Evolutionary conservation across 2,888 invertebrate genomes (phyloP).

Genomic region (Ectobius pallidus): DNA sequence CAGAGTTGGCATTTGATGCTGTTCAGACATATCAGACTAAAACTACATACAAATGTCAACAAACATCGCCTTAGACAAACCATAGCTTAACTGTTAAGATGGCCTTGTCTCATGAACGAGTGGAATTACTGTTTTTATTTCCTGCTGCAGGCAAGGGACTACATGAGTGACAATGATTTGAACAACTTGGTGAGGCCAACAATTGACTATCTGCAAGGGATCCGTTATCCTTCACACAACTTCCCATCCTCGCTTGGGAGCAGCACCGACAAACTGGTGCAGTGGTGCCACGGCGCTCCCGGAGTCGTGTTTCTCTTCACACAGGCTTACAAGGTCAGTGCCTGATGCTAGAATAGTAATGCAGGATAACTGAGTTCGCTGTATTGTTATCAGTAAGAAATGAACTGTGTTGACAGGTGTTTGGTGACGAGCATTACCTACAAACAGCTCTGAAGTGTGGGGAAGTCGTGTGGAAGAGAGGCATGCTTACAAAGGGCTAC

Average conservation of each 20-base stretch:
- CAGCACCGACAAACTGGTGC: conserved; percentile 75
- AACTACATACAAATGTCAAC: too few relatives aligned
- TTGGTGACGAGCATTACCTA: conserved; percentile 70
- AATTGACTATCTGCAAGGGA: conserved; percentile 65
- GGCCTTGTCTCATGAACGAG: too few relatives aligned
- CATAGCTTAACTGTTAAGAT: too few relatives aligned
- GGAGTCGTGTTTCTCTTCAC: conserved; percentile 77
- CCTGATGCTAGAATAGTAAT: background rate
- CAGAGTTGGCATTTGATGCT: too few relatives aligned
- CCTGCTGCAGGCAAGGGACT: conserved; percentile 62
- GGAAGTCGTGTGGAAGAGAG: conserved; percentile 81
- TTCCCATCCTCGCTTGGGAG: conserved; percentile 79
- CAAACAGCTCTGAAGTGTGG: conserved; percentile 72
- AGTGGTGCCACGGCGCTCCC: conserved; percentile 96
- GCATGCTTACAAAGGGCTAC: conserved; percentile 81
- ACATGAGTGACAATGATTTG: conserved; percentile 64
- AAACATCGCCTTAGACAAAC: too few relatives aligned
- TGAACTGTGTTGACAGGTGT: conserved; percentile 62
- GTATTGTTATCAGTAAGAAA: too few relatives aligned
- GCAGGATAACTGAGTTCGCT: background rate
- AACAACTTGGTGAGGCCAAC: conserved; percentile 66
- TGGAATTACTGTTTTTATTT: too few relatives aligned
- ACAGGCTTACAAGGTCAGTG: conserved; percentile 69
- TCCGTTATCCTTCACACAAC: conserved; percentile 69
- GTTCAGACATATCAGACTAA: too few relatives aligned